A percentile compares a stretch with the other conserved stretches of the same genome.
These are phyloP conservation scores for Hoplias malabaricus DNA, from an alignment of 2,113 vertebrate species.

Conservation along the genomic window DNA sequence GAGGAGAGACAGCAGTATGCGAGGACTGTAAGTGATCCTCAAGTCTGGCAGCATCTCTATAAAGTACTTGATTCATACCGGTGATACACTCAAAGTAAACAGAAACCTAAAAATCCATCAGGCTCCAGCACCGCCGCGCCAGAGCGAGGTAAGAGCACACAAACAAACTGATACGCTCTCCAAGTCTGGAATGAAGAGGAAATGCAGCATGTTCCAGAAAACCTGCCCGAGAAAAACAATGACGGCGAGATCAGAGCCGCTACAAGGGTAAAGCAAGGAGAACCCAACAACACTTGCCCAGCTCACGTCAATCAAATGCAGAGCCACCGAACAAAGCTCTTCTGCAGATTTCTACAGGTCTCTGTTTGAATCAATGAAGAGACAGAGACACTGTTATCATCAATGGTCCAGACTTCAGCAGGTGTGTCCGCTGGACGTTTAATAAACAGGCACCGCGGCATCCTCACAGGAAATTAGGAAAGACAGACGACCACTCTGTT, in stretches of 20 bases:
- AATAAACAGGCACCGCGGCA: slow-evolving; percentile 7
- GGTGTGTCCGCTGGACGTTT: slow-evolving; percentile 20
- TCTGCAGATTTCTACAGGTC: background rate
- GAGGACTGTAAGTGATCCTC: background rate
- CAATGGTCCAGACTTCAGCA: slow-evolving; percentile 33
- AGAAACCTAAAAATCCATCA: slow-evolving; percentile 3
- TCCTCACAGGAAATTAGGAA: slow-evolving; percentile 23
- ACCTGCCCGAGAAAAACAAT: background rate
- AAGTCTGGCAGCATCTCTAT: background rate
- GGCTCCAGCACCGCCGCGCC: background rate
- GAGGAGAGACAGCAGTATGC: background rate
- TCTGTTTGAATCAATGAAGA: background rate
- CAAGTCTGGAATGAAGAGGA: background rate
- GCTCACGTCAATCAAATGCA: slow-evolving; percentile 10
- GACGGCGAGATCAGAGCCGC: background rate
- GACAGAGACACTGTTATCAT: slow-evolving; percentile 26
- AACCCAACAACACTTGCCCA: background rate
- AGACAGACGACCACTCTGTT: background rate
- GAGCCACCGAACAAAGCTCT: background rate
- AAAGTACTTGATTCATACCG: background rate
- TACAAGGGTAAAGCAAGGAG: background rate
- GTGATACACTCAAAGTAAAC: background rate
- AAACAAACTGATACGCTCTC: background rate
- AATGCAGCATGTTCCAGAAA: background rate
- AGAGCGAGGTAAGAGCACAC: background rate